A percentile compares a stretch with the other conserved stretches of the same genome.
phyloP scores from a whole-genome alignment of 2,888 invertebrate species.

The Epinotia nisella region DNA sequence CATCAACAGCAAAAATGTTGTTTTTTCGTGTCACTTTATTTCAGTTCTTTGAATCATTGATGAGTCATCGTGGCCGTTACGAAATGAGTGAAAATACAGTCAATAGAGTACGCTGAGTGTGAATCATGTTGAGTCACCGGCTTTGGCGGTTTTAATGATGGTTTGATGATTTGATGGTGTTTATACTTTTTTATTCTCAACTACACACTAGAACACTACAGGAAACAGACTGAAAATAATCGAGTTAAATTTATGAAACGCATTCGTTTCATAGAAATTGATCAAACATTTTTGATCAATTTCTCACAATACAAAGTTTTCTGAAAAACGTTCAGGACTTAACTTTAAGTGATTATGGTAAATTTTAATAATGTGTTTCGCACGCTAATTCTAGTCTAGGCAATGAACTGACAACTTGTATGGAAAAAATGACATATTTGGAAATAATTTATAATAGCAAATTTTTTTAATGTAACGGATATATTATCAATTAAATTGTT shows the following conservation, averaged over 20 bases:
- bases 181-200: not conserved
- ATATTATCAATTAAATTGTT: no score
- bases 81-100: conserved; percentile 32
- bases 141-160: conserved; percentile 1
- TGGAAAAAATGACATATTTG: no score
- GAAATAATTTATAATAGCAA: no score
- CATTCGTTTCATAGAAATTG: no score
- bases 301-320: no score
- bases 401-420: no score
- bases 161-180: not conserved
- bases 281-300: no score
- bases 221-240: not conserved
- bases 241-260: no score
- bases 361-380: not conserved
- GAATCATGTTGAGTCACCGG: conserved; percentile 33
- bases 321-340: no score
- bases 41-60: conserved; percentile 33
- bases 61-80: conserved; percentile 33
- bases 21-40: conserved; percentile 22
- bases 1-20: not conserved
- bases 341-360: no score
- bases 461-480: no score
- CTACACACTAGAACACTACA: no score
- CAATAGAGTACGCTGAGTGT: conserved; percentile 28
- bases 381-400: not conserved